phyloP scores from a whole-genome alignment of 2,888 invertebrate genomes.

The Nipponacmea schrenckii region DNA sequence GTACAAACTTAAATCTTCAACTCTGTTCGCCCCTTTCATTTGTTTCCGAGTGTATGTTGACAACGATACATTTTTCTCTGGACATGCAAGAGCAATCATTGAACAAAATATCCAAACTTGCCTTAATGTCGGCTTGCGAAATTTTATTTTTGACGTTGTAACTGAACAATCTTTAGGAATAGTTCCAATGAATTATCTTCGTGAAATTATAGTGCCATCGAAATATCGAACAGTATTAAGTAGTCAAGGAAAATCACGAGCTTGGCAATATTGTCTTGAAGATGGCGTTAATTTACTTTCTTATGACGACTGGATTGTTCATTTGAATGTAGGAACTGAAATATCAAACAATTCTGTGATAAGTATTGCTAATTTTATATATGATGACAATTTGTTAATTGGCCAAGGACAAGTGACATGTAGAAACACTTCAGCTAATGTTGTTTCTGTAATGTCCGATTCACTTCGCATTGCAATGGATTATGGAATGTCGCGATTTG shows the following conservation, averaged over 20 bases:
- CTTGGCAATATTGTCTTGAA: slow-evolving; percentile 54
- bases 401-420: slow-evolving; percentile 55
- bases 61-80: no score
- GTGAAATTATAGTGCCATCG: slow-evolving; percentile 49
- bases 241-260: slow-evolving; percentile 50
- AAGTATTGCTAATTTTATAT: slow-evolving; percentile 57
- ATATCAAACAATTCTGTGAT: slow-evolving; percentile 54
- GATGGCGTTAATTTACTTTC: slow-evolving; percentile 45
- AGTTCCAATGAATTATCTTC: slow-evolving; percentile 13
- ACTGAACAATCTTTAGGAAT: slow-evolving; percentile 36
- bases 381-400: slow-evolving; percentile 47
- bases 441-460: slow-evolving; percentile 56
- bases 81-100: no score
- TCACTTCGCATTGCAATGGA: slow-evolving; percentile 55
- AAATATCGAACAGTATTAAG: slow-evolving; percentile 44
- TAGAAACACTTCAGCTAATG: slow-evolving; percentile 48
- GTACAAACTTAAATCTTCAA: slow-evolving; percentile 50
- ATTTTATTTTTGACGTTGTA: slow-evolving; percentile 46
- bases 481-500: slow-evolving; percentile 54
- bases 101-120: slow-evolving; percentile 42
- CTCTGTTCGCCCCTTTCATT: slow-evolving; percentile 46
- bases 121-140: slow-evolving; percentile 37
- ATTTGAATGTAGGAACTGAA: slow-evolving; percentile 57
- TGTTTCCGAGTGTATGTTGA: slow-evolving; percentile 43
- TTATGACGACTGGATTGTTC: slow-evolving; percentile 58